These are phyloP conservation scores for Channa maculata DNA, from an alignment of 2,113 vertebrate species.

Conservation along the genomic window DNA sequence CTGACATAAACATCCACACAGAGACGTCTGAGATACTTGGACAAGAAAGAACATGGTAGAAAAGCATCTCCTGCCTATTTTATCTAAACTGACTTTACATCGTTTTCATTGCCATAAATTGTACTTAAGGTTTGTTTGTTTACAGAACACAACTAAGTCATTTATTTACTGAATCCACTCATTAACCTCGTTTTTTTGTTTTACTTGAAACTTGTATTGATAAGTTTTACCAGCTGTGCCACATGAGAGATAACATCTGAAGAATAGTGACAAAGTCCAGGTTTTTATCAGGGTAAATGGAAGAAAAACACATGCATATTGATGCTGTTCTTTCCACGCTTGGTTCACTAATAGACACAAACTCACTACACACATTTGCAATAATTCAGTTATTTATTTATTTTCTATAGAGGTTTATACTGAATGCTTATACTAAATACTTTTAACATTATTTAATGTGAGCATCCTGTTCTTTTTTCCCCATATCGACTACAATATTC, in stretches of 20 bases:
- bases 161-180: slow-evolving; percentile 8
- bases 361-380: neutral
- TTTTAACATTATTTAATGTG: neutral
- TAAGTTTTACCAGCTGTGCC: too few species aligned
- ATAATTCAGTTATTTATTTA: slow-evolving; percentile 5
- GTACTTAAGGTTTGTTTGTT: slow-evolving; percentile 15
- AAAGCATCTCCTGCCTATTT: too few species aligned
- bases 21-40: too few species aligned
- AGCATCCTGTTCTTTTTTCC: neutral
- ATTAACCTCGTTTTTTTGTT: neutral
- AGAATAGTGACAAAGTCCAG: neutral
- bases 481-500: slow-evolving; percentile 6
- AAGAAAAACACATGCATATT: neutral
- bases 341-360: neutral
- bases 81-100: neutral
- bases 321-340: neutral
- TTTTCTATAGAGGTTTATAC: neutral
- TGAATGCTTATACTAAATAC: neutral
- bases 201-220: slow-evolving; percentile 14
- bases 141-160: slow-evolving; percentile 1
- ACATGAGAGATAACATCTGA: slow-evolving; percentile 3
- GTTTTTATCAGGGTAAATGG: neutral
- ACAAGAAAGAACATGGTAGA: too few species aligned
- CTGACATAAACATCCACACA: too few species aligned
- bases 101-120: neutral